Percentiles rank a stretch among this genome's conserved stretches.
Conservation (phyloP, 2,113 vertebrate genomes). For the Petaurus breviceps region DNA sequence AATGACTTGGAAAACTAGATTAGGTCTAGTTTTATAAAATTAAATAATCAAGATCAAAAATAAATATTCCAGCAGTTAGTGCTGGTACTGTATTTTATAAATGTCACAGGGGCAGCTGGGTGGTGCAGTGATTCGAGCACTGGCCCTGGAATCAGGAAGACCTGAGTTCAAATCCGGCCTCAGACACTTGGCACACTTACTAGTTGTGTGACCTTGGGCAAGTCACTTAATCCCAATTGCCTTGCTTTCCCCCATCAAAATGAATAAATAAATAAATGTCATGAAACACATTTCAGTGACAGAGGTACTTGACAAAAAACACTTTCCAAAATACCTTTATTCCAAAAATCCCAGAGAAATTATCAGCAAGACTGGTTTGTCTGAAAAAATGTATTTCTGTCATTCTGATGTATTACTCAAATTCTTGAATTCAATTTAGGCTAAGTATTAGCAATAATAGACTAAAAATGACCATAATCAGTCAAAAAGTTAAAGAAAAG, state of each 20-base stretch:
- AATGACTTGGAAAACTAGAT: background rate
- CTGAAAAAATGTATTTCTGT: background rate
- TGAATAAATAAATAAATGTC: background rate
- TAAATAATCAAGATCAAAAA: conserved; percentile 35
- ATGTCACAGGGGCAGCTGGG: background rate
- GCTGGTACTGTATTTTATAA: background rate
- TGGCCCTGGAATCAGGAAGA: no score
- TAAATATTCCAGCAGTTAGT: background rate
- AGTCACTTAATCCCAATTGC: no score
- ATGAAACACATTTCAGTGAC: background rate
- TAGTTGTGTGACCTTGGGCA: no score
- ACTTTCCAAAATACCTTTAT: background rate
- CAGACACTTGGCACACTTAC: no score
- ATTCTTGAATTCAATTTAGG: conserved; percentile 13
- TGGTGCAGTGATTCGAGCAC: no score
- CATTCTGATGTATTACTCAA: conserved; percentile 3
- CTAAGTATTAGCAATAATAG: conserved; percentile 12
- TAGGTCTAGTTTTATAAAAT: background rate
- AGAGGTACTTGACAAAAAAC: background rate
- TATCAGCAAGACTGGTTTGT: background rate
- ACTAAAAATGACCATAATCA: conserved; percentile 4
- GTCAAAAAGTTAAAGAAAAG: background rate
- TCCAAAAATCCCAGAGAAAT: background rate
- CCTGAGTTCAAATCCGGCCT: no score
- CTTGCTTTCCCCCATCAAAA: no score